Evolutionary conservation across 2,797 vertebrate genomes (phyloP).

Genomic region (Graptemys geographica): DNA sequence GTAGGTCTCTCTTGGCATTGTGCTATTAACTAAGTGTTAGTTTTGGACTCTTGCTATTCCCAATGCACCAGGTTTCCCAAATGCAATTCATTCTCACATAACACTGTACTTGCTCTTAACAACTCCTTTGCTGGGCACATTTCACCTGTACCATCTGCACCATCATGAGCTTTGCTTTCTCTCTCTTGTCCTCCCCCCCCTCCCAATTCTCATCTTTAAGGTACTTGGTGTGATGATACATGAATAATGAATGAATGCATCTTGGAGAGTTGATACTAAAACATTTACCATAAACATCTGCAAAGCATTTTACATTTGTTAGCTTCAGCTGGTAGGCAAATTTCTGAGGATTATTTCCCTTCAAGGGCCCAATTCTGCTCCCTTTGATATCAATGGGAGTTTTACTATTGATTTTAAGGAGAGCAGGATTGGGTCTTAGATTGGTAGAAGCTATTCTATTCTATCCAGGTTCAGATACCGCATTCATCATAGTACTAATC

Average conservation of each 20-base stretch:
- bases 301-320: not conserved
- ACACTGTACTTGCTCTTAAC: not conserved
- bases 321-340: not conserved
- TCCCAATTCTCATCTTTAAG: not conserved
- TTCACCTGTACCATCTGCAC: constrained; percentile 15
- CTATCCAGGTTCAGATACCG: not conserved
- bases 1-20: not conserved
- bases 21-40: not conserved
- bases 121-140: not conserved
- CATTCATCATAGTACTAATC: not conserved
- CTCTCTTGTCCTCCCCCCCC: not conserved
- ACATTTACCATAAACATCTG: not conserved
- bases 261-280: not conserved
- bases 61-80: not conserved
- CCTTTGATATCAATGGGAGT: not conserved
- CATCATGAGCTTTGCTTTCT: not conserved
- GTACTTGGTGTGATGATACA: not conserved
- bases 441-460: not conserved
- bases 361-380: not conserved
- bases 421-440: not conserved
- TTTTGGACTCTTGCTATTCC: constrained; percentile 20
- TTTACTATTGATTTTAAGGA: not conserved
- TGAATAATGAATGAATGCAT: not conserved
- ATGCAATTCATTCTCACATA: not conserved
- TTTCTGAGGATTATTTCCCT: not conserved